Evolutionary conservation across 2,113 vertebrate genomes (phyloP), one percentile per base, ranked within the genome.

Genomic region (Mola mola): DNA sequence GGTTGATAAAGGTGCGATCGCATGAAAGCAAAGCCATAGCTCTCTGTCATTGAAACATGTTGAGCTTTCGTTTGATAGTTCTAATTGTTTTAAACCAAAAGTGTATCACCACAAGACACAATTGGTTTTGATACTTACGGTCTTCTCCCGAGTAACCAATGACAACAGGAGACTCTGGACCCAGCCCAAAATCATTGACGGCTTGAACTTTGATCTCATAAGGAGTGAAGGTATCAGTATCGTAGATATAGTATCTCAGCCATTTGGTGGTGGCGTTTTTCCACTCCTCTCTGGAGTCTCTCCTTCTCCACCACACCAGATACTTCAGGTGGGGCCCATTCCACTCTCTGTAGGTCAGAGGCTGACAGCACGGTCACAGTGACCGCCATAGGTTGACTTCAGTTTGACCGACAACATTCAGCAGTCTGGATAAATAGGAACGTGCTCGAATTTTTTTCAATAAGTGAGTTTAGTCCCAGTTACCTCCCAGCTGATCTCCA

Each of bases 401-500:
- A 12, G 17, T 59, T 12, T 29, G 4, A 1, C 6, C 11, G 1
- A 36, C 17, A 38, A 26, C 37, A 25, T 6, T 42, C 1, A 11
- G 11, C 6, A 24, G n/a, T 48, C 1, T 40, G 49, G 8, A 28
- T 16, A 11, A 33, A 62, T 21, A 31, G 5, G 4, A 58, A 22
- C 2, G n/a, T n/a, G n/a, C n/a, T n/a, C n/a, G n/a, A 8, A 4
- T 11, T 40, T 43, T 46, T 8, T n/a, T n/a, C n/a, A n/a, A n/a
- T n/a, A n/a, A n/a, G 5, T 28, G 2, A 12, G 20, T 12, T 22
- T 0, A 38, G 0, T 21, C 21, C n/a, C 5, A 19, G 16, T 93
- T 86, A 98, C 96, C 51, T 94, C 96, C 97, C 97, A 99, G 1
- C 95, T 97, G 83, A 98, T 99, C 85, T 96, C 95, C 96, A 99